Base-by-base conservation (phyloP, 1,140 invertebrate genomes). In the Lepidurus couesii region DNA sequence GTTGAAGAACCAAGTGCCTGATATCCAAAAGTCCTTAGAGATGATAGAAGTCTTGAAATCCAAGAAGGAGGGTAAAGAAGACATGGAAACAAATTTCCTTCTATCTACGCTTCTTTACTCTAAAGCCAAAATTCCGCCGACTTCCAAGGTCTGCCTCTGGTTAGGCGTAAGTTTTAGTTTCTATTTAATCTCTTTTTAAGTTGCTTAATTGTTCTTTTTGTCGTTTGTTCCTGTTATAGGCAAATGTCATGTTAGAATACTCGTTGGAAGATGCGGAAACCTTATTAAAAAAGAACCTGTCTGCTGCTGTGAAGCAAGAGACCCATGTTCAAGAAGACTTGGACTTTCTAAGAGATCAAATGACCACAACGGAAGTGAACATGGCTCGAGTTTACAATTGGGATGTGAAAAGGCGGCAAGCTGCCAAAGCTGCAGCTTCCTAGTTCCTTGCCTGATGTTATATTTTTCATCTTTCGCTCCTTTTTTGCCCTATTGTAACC, bases 181-280 rank as follows among this genome's bases (percentile, higher is more conserved):
- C 77, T 75, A 42, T 78, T 77, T 11, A 44, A 73, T 16, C 13
- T 42, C 34, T 77, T 73, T 79, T 75, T 73, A 78, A 16, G n/a
- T 44, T 74, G 10, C 3, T 77, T 78, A 34, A 13, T 77, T 24
- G 43, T 34, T 16, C 76, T 47, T 42, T n/a, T 44, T 16, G 42
- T 80, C 73, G 5, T 45, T 77, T 45, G 44, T 81, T 43, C 76
- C 78, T 34, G 9, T 82, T 83, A 73, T 82, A 90, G 89, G 97
- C 97, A 34, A 98, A 98, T 89, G 95, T 99, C 0, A 99, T 99
- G 97, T 87, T 99, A 81, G 97, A 99, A 85, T 99, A 99, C 87
- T 90, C 91, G 11, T 86, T 99, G 79, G 91, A 96, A 80, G 96
- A 98, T 88, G 97, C 97, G 44, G 90, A 95, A 85, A 87, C 89